Percentiles rank a stretch among this genome's conserved stretches.
phyloP scores from a whole-genome alignment of 2,113 vertebrate species.

The Nicator chloris region DNA sequence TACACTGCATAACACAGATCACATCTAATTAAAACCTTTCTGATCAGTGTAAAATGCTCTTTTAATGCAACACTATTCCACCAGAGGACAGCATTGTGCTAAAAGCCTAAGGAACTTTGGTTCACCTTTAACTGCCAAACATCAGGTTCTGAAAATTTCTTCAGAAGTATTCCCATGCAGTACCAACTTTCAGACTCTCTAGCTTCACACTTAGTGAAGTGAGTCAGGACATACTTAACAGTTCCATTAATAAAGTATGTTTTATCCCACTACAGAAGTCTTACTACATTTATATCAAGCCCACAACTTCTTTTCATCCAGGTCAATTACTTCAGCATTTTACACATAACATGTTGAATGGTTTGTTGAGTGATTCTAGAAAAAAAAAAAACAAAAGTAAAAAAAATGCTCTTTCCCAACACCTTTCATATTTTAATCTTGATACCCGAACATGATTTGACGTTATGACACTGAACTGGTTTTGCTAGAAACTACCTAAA shows the following conservation, averaged over 20 bases:
- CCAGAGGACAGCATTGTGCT: conserved; percentile 9
- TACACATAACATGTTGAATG: not conserved
- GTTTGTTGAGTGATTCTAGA: not conserved
- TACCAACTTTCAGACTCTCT: not conserved
- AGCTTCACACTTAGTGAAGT: not conserved
- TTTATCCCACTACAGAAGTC: not conserved
- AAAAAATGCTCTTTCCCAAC: not conserved
- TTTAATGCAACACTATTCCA: not conserved
- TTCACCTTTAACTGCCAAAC: not conserved
- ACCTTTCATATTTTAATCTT: not conserved
- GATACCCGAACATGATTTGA: not conserved
- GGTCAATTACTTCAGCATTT: not conserved
- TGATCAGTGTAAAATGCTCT: not conserved
- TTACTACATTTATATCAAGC: not conserved
- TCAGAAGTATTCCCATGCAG: not conserved
- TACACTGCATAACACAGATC: rapidly evolving
- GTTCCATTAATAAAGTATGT: not conserved
- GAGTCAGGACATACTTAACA: not conserved
- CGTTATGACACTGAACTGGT: not conserved
- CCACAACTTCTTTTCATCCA: not conserved
- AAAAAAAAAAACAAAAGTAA: not conserved
- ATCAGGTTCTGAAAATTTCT: not conserved
- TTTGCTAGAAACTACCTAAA: not conserved
- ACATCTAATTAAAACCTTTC: not conserved
- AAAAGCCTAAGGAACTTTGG: not conserved